Conservation (phyloP, 2,888 invertebrate genomes). For the Keiferia lycopersicella region DNA sequence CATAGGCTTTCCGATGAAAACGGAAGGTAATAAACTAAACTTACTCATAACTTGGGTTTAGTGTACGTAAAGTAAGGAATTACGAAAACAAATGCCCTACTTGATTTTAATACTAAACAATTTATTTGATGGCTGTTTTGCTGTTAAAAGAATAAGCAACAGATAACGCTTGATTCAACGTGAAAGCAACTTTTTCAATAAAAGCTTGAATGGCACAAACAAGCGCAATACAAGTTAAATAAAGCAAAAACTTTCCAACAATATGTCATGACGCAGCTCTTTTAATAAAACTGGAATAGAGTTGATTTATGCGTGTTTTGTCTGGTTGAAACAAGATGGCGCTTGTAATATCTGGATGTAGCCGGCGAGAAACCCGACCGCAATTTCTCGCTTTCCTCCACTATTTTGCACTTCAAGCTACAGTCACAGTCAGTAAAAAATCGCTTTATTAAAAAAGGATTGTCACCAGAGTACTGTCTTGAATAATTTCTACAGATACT, state of each 20-base stretch:
- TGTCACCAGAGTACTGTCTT: conserved; percentile 20
- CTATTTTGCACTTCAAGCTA: conserved; percentile 52
- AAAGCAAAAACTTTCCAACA: conserved; percentile 35
- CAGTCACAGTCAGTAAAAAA: conserved; percentile 46
- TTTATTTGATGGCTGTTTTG: background rate
- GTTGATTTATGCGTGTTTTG: conserved; percentile 68
- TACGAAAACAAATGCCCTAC: no score
- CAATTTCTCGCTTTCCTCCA: conserved; percentile 58
- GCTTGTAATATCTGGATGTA: conserved; percentile 61
- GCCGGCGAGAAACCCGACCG: conserved; percentile 42
- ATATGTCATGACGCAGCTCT: conserved; percentile 46
- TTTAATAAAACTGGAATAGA: conserved; percentile 63
- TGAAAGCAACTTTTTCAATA: conserved; percentile 24
- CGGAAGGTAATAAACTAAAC: no score
- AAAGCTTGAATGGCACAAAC: conserved; percentile 18
- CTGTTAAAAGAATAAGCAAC: background rate
- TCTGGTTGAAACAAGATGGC: conserved; percentile 65
- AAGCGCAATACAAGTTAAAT: conserved; percentile 21
- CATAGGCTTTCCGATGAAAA: no score
- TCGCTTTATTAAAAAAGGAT: conserved; percentile 49
- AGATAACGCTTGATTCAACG: background rate
- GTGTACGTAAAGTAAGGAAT: no score
- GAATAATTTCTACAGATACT: conserved; percentile 23
- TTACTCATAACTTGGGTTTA: no score
- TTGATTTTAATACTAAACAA: background rate